Percentiles rank a stretch among this genome's conserved stretches.
Evolutionary conservation across 2,888 invertebrate species (phyloP).

Genomic region (Catocala fraxini): DNA sequence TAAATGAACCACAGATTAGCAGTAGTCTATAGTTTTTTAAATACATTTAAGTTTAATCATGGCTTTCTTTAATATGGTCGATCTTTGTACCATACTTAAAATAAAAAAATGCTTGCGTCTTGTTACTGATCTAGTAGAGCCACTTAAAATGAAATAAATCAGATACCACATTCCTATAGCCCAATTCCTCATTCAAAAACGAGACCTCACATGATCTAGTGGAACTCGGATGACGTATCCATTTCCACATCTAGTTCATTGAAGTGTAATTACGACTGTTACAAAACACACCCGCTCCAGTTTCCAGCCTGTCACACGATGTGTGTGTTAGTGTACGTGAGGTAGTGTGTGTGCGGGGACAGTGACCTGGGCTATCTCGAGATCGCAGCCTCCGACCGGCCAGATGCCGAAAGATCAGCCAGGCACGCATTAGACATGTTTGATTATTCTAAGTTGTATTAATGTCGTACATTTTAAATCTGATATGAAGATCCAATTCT

Average conservation of each 20-base stretch:
- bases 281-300: conserved; percentile 65
- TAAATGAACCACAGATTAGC: too few relatives aligned
- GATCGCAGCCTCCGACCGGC: conserved; percentile 87
- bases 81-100: too few relatives aligned
- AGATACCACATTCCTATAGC: conserved; percentile 1
- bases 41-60: too few relatives aligned
- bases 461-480: neutral
- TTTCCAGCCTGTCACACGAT: conserved; percentile 52
- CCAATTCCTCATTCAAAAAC: conserved; percentile 5
- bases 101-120: neutral
- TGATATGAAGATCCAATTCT: too few relatives aligned
- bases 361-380: conserved; percentile 83
- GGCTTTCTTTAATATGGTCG: too few relatives aligned
- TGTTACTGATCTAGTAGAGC: neutral
- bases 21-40: too few relatives aligned
- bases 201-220: conserved; percentile 42
- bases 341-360: conserved; percentile 72
- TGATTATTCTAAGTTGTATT: neutral
- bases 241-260: conserved; percentile 56
- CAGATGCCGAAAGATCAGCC: conserved; percentile 85
- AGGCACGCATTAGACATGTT: conserved; percentile 64
- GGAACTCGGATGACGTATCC: conserved; percentile 50
- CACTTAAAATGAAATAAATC: conserved; percentile 4
- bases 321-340: conserved; percentile 42
- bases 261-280: conserved; percentile 71